Evolutionary conservation across 2,888 invertebrate species (phyloP).

Genomic region (Harpalus rufipes): DNA sequence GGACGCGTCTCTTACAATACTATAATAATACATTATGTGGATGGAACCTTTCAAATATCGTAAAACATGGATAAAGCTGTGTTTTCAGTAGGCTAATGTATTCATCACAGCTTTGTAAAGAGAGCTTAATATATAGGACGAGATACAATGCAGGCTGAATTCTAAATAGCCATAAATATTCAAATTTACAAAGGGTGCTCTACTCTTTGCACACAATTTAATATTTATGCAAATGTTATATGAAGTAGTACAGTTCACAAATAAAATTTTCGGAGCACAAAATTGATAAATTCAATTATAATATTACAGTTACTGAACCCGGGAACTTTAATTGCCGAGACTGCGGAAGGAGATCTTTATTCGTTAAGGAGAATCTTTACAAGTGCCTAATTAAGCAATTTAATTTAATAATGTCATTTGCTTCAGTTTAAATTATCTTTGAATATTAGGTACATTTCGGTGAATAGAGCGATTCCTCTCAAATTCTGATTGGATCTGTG

Average conservation of each 20-base stretch:
- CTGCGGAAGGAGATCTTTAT: not conserved
- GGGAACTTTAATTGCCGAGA: not conserved
- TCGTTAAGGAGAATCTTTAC: not conserved
- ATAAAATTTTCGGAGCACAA: slow-evolving; percentile 29
- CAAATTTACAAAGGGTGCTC: slow-evolving; percentile 62
- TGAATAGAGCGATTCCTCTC: no score
- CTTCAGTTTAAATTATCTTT: no score
- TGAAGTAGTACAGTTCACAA: slow-evolving; percentile 32
- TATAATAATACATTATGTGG: no score
- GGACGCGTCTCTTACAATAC: no score
- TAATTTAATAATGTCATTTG: no score
- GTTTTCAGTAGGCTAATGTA: slow-evolving; percentile 39
- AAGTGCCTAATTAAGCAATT: no score
- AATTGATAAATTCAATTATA: slow-evolving; percentile 25
- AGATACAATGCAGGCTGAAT: slow-evolving; percentile 36
- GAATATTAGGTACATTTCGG: no score
- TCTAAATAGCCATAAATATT: slow-evolving; percentile 67
- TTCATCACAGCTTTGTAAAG: slow-evolving; percentile 42
- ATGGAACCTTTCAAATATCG: slow-evolving; percentile 7
- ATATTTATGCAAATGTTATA: slow-evolving; percentile 62
- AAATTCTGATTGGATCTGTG: no score
- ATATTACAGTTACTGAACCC: slow-evolving; percentile 1
- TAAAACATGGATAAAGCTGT: slow-evolving; percentile 26
- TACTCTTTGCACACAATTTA: slow-evolving; percentile 54
- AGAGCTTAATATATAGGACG: slow-evolving; percentile 41